These are phyloP conservation scores for Sylvilagus bachmani DNA, from an alignment of 2,113 vertebrate genomes.

Conservation along the genomic window DNA sequence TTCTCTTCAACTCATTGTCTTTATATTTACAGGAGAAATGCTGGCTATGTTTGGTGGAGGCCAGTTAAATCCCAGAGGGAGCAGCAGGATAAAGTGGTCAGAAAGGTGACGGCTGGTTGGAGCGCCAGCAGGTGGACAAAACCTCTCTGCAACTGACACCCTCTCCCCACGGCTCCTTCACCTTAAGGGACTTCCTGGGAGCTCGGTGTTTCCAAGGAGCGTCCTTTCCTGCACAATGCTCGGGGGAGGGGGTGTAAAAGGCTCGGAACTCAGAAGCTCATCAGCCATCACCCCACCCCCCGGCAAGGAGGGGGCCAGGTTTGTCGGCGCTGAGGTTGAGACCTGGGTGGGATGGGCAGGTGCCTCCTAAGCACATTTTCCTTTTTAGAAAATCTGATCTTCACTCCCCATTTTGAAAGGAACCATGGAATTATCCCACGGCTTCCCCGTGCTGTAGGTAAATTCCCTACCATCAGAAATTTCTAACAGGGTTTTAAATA, in stretches of 20 bases:
- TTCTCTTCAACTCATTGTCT: not conserved
- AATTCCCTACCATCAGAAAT: not conserved
- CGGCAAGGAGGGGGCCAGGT: no score
- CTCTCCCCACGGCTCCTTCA: not conserved
- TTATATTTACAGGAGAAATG: not conserved
- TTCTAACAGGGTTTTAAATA: not conserved
- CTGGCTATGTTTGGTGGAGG: not conserved
- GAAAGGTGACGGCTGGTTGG: not conserved
- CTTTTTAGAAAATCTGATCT: not conserved
- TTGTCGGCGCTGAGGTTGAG: not conserved
- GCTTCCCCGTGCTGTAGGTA: not conserved
- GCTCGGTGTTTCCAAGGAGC: not conserved
- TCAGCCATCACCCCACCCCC: not conserved
- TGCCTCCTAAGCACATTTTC: not conserved
- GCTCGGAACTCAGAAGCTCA: not conserved
- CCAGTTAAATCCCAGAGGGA: not conserved
- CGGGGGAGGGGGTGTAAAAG: not conserved
- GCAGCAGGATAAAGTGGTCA: fast-evolving
- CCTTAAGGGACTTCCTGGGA: not conserved
- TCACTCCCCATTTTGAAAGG: not conserved
- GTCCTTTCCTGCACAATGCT: not conserved
- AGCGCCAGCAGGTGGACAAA: not conserved
- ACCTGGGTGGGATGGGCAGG: not conserved
- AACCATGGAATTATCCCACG: not conserved
- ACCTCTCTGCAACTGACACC: fast-evolving